phyloP scores from a whole-genome alignment of 2,113 vertebrate genomes.

The Turnix velox region DNA sequence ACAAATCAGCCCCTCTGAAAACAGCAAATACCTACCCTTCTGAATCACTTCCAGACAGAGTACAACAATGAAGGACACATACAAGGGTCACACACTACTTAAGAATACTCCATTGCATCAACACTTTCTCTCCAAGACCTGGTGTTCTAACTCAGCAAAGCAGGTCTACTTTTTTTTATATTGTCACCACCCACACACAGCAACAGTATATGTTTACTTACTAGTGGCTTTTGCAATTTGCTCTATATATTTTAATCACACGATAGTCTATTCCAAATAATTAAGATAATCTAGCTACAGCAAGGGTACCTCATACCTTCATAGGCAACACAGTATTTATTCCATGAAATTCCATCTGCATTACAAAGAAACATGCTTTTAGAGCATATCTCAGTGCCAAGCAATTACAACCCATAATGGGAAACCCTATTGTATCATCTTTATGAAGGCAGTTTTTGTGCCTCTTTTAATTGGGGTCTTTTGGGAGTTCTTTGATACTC shows the following conservation, averaged over 20 bases:
- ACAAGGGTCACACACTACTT: neutral
- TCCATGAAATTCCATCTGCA: neutral
- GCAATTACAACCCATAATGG: neutral
- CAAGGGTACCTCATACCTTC: neutral
- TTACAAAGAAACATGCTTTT: neutral
- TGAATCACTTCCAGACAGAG: neutral
- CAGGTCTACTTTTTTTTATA: neutral
- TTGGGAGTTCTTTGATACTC: neutral
- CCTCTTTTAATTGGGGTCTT: neutral
- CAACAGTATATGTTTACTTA: neutral
- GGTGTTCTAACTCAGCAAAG: neutral
- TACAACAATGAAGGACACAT: neutral
- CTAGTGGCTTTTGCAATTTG: neutral
- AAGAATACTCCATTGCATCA: neutral
- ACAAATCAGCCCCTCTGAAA: neutral
- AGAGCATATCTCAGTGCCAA: neutral
- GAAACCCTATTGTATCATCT: neutral
- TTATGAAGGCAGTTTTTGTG: neutral
- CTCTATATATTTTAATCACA: neutral
- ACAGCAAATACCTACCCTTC: neutral
- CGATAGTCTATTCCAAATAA: neutral
- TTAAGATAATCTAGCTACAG: neutral
- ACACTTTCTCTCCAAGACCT: neutral
- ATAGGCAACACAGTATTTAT: neutral
- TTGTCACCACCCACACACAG: neutral